Evolutionary conservation across 2,797 vertebrate species (phyloP), one percentile per base, ranked within the genome.

Genomic region (Pteropus rufus): DNA sequence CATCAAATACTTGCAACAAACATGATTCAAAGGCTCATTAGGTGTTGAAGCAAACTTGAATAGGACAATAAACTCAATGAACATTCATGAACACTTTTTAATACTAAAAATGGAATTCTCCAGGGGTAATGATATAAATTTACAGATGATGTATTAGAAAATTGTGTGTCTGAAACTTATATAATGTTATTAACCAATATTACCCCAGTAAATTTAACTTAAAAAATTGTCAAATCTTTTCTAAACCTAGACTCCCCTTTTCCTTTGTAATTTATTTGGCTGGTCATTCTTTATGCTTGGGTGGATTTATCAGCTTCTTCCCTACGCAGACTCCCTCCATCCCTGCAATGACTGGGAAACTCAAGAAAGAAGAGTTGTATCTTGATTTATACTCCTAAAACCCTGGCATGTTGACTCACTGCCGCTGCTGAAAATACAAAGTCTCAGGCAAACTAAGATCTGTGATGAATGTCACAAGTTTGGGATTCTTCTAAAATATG

Each of bases 21-120:
- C 41, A 31, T 76, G 49, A 80, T 65, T 79, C 31, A 89, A 86
- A 88, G 19, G 6, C 9, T 31, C 5, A 15, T n/a, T 56, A 69
- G 18, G 39, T 88, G 5, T 73, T 67, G 60, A 62, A 85, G 34
- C 54, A 91, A 96, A 87, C 41, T 79, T 72, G 46, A 76, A 75
- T 44, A 85, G 58, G 16, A 69, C 64, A 19, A 79, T 69, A 81
- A 81, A 65, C 9, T 73, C 41, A 87, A 60, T 46, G 26, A 80
- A 39, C 39, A 91, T 60, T 95, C n/a, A 89, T 73, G 60, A 90
- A 46, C 2, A 56, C 2, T 88, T 94, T 91, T 65, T 88, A n/a
- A 76, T 81, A 36, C 77, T 49, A 54, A 96, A 95, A 93, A 60
- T 62, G 36, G 69, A 73, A 70, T 85, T 91, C 58, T 75, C 56